Evolutionary conservation across 2,888 invertebrate species (phyloP).

Genomic region (Drosophila niveifrons): DNA sequence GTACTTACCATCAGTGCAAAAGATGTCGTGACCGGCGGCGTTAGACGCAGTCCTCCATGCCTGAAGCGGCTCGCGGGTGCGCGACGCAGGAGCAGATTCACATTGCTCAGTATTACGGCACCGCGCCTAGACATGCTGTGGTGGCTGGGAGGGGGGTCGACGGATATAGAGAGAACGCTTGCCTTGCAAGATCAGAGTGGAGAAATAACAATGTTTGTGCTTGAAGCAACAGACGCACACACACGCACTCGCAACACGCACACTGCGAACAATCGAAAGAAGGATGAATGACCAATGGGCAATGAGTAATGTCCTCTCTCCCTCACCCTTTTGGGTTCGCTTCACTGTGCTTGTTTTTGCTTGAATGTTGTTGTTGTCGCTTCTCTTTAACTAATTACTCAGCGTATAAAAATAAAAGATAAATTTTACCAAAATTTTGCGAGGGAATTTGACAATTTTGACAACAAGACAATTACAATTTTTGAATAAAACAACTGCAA

Average conservation of each 20-base stretch:
- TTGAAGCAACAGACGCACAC: constrained; percentile 11
- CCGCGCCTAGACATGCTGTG: constrained; percentile 60
- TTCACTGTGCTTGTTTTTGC: neutral
- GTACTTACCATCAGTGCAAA: constrained; percentile 70
- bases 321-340: neutral
- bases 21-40: constrained; percentile 76
- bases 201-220: constrained; percentile 24
- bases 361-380: constrained; percentile 27
- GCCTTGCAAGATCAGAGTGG: constrained; percentile 45
- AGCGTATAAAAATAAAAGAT: constrained; percentile 6
- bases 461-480: neutral
- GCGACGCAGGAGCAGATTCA: constrained; percentile 87
- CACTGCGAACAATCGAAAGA: constrained; percentile 5
- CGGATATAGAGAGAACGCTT: constrained; percentile 10
- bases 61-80: constrained; percentile 82
- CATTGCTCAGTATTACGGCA: constrained; percentile 87
- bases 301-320: constrained; percentile 10
- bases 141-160: constrained; percentile 13
- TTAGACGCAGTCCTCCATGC: constrained; percentile 81
- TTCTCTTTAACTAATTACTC: neutral
- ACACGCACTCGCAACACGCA: constrained; percentile 2
- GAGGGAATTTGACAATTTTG: neutral
- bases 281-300: constrained; percentile 12
- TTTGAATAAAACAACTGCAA: neutral
- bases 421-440: constrained; percentile 6